Base-by-base conservation (phyloP, 2,888 invertebrate genomes). In the Darwinula stevensoni region DNA sequence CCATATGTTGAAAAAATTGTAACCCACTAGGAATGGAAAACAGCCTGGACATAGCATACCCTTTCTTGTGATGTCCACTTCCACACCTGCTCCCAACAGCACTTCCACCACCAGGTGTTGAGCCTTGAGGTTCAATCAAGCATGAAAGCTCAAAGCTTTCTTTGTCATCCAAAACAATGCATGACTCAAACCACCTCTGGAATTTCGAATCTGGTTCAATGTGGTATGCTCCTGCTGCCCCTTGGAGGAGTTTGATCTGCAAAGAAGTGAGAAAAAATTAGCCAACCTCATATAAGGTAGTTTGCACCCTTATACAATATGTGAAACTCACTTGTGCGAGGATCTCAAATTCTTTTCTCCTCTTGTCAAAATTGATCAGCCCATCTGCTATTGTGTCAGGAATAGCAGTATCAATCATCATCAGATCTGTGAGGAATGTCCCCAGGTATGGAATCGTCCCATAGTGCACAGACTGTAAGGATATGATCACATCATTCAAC, bases 391-490 rank as follows among this genome's bases (percentile, higher is more conserved):
- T 65, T 49, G 65, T 65, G 47, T 84, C 84, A 1, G 80, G 76
- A 47, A 74, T 78, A 18, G 91, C 91, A 11, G 88, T 80, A 54
- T 97, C 88, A 44, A 94, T 84, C 86, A 94, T 91, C 2, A 88
- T 91, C 39, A 97, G 63, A 54, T 97, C 97, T 3, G 94, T 97
- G 34, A 97, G 59, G 53, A 97, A 97, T 3, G 91, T 94, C 16
- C 94, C 94, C 38, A 97, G 57, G 49, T 91, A 97, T 11, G 97
- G 97, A 45, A 94, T 84, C 2, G 91, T 91, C 12, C 91, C 91
- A 46, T 82, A 46, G 18, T 44, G 45, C 14, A 36, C 38, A 22
- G 22, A 22, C 22, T 22, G n/a, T n/a, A n/a, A n/a, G n/a, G n/a
- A n/a, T n/a, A n/a, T n/a, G n/a, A n/a, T n/a, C n/a, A n/a, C n/a